Percentiles rank a stretch among this genome's conserved stretches.
Conservation (phyloP, 2,113 vertebrate genomes). For the Sakesphorus luctuosus region DNA sequence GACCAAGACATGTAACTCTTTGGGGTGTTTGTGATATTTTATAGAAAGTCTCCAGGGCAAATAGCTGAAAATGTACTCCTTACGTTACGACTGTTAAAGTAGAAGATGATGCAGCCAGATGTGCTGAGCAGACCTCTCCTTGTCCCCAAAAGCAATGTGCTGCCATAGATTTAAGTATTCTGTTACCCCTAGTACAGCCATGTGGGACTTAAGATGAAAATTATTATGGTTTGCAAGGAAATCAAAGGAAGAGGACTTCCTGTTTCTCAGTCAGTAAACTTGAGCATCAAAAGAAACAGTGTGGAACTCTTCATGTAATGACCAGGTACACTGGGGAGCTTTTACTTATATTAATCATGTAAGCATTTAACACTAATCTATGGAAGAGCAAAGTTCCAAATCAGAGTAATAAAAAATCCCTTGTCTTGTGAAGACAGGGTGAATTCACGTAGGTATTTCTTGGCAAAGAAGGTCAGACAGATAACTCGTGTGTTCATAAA, state of each 20-base stretch:
- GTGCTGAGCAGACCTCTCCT: not conserved
- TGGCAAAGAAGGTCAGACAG: not conserved
- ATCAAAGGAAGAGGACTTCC: not conserved
- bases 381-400: not conserved
- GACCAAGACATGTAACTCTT: not conserved
- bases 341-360: not conserved
- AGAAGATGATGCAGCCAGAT: not conserved
- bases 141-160: not conserved
- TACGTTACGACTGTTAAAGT: not conserved
- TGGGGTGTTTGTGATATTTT: not conserved
- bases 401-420: not conserved
- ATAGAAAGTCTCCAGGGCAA: not conserved
- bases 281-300: not conserved
- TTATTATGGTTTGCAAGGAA: not conserved
- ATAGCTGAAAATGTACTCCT: not conserved
- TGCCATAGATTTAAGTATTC: not conserved
- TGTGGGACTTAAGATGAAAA: not conserved
- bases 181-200: not conserved
- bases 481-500: not conserved
- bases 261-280: not conserved
- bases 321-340: not conserved
- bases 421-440: not conserved
- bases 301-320: not conserved
- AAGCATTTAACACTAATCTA: not conserved
- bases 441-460: not conserved